A percentile compares a stretch with the other conserved stretches of the same genome.
Conservation (phyloP, 2,888 invertebrate genomes). For the Athrips mouffetella region DNA sequence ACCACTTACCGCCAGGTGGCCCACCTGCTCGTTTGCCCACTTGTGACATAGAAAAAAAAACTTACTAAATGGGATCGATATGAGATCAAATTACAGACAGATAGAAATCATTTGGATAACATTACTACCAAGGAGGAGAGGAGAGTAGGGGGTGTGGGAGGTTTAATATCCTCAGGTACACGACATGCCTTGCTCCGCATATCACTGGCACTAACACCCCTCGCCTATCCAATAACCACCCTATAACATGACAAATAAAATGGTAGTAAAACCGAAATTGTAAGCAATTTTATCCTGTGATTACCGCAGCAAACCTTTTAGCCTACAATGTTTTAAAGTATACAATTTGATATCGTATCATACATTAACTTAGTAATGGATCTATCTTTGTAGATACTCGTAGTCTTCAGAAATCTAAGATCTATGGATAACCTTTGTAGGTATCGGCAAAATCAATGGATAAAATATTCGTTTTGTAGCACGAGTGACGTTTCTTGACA, state of each 20-base stretch:
- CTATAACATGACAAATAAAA: slow-evolving; percentile 34
- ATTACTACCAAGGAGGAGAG: no score
- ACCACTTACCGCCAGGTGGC: no score
- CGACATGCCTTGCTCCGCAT: slow-evolving; percentile 14
- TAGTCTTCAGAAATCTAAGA: not conserved
- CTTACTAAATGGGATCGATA: no score
- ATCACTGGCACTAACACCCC: slow-evolving; percentile 23
- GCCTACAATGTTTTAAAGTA: not conserved
- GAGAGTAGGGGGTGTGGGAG: slow-evolving; percentile 17
- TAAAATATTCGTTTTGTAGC: no score
- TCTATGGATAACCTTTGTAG: not conserved
- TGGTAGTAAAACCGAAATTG: slow-evolving; percentile 30
- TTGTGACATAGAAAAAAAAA: no score
- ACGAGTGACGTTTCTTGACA: no score
- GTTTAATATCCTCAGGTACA: slow-evolving; percentile 28
- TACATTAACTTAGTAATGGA: not conserved
- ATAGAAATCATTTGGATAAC: no score
- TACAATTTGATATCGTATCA: not conserved
- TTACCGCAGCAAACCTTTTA: slow-evolving; percentile 1
- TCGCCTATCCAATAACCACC: slow-evolving; percentile 34
- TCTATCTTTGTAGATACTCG: not conserved
- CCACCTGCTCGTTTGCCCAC: no score
- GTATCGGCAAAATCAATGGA: no score
- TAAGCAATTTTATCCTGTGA: slow-evolving; percentile 24
- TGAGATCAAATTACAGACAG: no score